Percentiles rank a stretch among this genome's conserved stretches.
phyloP scores from a whole-genome alignment of 2,888 invertebrate species.

The Eutolmus rufibarbis region DNA sequence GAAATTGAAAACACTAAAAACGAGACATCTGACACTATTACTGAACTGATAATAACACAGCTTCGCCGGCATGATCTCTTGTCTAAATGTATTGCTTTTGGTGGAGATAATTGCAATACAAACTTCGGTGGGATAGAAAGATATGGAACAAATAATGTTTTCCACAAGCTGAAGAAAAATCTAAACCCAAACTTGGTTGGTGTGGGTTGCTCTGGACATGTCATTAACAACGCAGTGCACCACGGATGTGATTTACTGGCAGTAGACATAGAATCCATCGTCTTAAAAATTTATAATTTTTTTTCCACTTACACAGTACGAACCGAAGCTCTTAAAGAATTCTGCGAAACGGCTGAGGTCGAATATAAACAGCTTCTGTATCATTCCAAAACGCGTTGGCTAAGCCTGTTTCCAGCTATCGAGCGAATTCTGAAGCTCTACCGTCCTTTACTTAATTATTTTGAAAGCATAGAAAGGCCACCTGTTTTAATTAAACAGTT shows the following conservation, averaged over 20 bases:
- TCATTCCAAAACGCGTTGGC: conserved; percentile 38
- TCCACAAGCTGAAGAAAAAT: background rate
- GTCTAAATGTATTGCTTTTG: background rate
- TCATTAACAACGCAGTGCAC: conserved; percentile 44
- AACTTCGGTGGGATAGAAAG: conserved; percentile 37
- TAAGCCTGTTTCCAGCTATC: background rate
- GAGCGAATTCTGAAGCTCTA: background rate
- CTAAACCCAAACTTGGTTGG: conserved; percentile 27
- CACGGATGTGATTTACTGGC: conserved; percentile 42
- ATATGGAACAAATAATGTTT: conserved; percentile 41
- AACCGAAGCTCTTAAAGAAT: conserved; percentile 10
- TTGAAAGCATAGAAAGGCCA: background rate
- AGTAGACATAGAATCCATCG: conserved; percentile 26
- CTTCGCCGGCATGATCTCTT: background rate
- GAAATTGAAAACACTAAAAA: background rate
- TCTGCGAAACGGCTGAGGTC: conserved; percentile 27
- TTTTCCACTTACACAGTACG: conserved; percentile 43
- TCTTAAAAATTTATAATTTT: conserved; percentile 31
- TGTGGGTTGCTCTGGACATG: conserved; percentile 43
- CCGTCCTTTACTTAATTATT: background rate
- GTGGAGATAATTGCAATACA: conserved; percentile 41
- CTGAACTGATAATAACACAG: background rate
- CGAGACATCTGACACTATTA: background rate
- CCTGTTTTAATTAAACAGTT: too few relatives aligned
- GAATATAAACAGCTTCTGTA: conserved; percentile 36